Evolutionary conservation across 2,797 vertebrate species (phyloP).

Genomic region (Otolemur crassicaudatus): DNA sequence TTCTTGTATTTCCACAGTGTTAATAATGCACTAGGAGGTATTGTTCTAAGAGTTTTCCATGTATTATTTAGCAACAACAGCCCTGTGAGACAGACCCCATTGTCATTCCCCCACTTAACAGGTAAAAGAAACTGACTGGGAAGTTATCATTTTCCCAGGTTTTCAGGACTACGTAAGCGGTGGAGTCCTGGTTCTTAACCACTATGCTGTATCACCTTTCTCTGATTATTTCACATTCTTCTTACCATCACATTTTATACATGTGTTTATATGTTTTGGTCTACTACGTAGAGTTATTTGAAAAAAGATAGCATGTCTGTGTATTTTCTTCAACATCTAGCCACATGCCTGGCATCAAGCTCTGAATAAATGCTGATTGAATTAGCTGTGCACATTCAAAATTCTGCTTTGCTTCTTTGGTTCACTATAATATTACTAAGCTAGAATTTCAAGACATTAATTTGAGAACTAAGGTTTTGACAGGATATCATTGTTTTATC

Average conservation of each 20-base stretch:
- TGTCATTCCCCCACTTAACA: not conserved
- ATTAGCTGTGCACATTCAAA: not conserved
- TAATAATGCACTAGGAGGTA: conserved; percentile 26
- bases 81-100: not conserved
- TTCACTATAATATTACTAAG: not conserved
- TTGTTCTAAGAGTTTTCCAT: not conserved
- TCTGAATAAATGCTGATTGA: not conserved
- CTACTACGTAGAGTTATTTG: not conserved
- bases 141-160: not conserved
- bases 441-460: conserved; percentile 43
- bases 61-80: conserved; percentile 31
- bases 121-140: not conserved
- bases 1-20: not conserved
- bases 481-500: conserved; percentile 1
- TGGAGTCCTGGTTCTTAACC: not conserved
- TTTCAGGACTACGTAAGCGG: not conserved
- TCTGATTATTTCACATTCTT: not conserved
- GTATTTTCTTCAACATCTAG: not conserved
- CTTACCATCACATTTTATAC: not conserved
- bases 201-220: not conserved
- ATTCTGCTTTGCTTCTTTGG: conserved; percentile 24
- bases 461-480: conserved; percentile 36
- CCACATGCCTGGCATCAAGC: not conserved
- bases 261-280: not conserved
- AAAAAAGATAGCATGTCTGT: not conserved